Percentiles rank a stretch among this genome's conserved stretches.
Evolutionary conservation across 1,140 invertebrate species (phyloP).

Genomic region (Paralvinella palmiformis): DNA sequence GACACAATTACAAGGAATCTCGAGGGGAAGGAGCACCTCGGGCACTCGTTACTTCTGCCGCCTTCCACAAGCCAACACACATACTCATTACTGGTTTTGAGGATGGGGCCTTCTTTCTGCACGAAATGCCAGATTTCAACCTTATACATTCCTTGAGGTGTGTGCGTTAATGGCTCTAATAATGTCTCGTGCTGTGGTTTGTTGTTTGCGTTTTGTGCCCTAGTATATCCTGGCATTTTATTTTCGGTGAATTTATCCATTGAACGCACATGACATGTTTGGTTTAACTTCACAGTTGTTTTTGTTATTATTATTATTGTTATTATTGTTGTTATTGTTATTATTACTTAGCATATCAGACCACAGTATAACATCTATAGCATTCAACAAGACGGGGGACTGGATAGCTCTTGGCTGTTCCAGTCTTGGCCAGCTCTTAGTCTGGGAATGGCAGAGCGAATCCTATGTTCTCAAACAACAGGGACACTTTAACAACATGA

Average conservation of each 20-base stretch:
- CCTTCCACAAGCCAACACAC: slow-evolving; percentile 70
- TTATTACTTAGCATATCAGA: slow-evolving; percentile 49
- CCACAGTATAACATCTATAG: slow-evolving; percentile 70
- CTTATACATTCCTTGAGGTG: slow-evolving; percentile 81
- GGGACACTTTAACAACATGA: slow-evolving; percentile 84
- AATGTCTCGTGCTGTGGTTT: background rate
- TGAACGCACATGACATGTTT: too few species aligned
- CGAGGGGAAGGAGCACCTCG: slow-evolving; percentile 25
- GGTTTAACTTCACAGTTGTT: background rate
- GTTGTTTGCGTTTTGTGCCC: too few species aligned
- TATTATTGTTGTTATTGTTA: background rate
- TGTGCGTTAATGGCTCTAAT: background rate
- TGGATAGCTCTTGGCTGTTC: slow-evolving; percentile 83
- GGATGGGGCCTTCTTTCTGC: slow-evolving; percentile 78
- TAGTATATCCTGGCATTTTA: too few species aligned
- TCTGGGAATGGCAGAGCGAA: slow-evolving; percentile 99
- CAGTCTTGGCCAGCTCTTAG: slow-evolving; percentile 79
- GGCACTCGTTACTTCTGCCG: slow-evolving; percentile 62
- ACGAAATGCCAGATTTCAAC: slow-evolving; percentile 87
- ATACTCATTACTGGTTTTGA: slow-evolving; percentile 77
- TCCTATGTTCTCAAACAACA: slow-evolving; percentile 98
- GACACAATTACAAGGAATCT: slow-evolving; percentile 33
- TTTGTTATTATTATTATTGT: background rate
- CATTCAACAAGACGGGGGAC: slow-evolving; percentile 80
- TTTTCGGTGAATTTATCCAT: too few species aligned